Base-by-base conservation (phyloP, 1,140 invertebrate genomes). In the Papilio glaucus region DNA sequence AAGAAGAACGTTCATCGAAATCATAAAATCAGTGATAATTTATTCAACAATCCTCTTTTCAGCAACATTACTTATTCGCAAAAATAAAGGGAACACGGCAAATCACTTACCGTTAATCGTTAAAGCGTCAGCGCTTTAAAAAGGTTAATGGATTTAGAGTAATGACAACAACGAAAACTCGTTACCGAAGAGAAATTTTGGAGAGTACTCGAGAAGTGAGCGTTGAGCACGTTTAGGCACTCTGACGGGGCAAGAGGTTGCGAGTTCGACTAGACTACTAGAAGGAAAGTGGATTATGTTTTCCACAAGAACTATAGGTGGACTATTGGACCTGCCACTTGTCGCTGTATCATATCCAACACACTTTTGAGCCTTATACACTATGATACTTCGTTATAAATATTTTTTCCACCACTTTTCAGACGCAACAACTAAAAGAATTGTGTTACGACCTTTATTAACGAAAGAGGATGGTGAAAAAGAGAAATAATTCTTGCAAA, bases 81-180 rank as follows among this genome's bases (percentile, higher is more conserved):
- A 63, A 63, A 63, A 21, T 24, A 45, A 68, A 45, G 15, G 13
- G 39, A 39, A 68, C 39, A 41, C n/a, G 39, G 63, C 24, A 42
- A 68, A 41, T 68, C 63, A 42, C 38, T 68, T 57, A 57, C 12
- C 38, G 63, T 12, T 69, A 69, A 53, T 53, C 45, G 67, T 45
- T 49, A n/a, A 69, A 69, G 24, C 4, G 67, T 33, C 67, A 53
- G n/a, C 42, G 41, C 24, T 45, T 4, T 45, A 8, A 49, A 69
- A 69, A 69, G 67, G 24, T 69, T 69, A 69, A 69, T 69, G 29
- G 67, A 69, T 69, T 69, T 69, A 42, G 41, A 69, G 42, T 26
- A 49, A 49, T 33, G n/a, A n/a, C 67, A 42, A 69, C 67, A 39
- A 26, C 67, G 67, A 69, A 69, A 69, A 69, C 18, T 53, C 67